Base-by-base conservation (phyloP, 1,140 invertebrate genomes). In the Ceratina calcarata region DNA sequence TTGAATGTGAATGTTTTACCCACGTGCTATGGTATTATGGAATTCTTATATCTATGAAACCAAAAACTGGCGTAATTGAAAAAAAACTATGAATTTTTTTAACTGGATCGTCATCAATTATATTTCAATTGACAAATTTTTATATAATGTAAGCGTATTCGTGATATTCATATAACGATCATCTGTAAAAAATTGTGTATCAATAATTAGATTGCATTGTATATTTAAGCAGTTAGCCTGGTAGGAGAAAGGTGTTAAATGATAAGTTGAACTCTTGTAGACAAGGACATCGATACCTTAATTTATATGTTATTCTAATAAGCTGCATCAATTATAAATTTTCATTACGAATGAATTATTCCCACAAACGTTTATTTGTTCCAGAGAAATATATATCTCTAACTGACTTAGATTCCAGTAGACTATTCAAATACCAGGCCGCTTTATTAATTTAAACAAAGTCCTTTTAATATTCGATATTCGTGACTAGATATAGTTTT, bases 251-350 rank as follows among this genome's bases (percentile, higher is more conserved):
- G 3, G 0, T 7, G n/a, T 27, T 6, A 45, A 62, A 37, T 20
- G 45, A 68, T 16, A n/a, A 57, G 4, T 53, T 18, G 24, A 45
- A 0, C 16, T 12, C 0, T 45, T 10, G 37, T 45, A 8, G 13
- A 22, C 58, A 79, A 78, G 22, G 68, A 24, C 22, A 7, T 16
- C 12, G 32, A 1, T 72, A 64, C n/a, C 12, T 20, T 61, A 77
- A 82, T 78, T 66, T 1, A 57, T 1, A 57, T 18, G 20, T 68
- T 53, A 58, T 22, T 67, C 49, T 16, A 74, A 57, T 82, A 12
- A 57, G 16, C 51, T 0, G 22, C 20, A 7, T 45, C 37, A 45
- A 1, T 18, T 62, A 49, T 57, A 80, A 80, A 80, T 80, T 32
- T 6, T 57, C 10, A 58, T 45, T 45, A 74, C 32, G 45, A 61